Conservation (phyloP, 2,797 vertebrate genomes). For the Tangara arthus region DNA sequence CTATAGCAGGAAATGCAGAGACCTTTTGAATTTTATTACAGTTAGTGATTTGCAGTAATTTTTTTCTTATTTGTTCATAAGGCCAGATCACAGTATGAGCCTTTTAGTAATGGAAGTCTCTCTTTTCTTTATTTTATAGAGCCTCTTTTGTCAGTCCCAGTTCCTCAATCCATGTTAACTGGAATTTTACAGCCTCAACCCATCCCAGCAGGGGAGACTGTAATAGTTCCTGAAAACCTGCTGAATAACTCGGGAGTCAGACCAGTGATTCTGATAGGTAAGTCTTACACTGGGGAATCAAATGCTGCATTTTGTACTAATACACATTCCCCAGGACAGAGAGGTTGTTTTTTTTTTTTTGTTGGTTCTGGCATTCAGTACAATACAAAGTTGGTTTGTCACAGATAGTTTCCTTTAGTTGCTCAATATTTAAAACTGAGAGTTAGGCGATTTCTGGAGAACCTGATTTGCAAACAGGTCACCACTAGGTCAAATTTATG, state of each 20-base stretch:
- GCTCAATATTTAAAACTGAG: background rate
- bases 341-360: background rate
- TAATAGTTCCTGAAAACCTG: slow-evolving; percentile 96
- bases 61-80: slow-evolving; percentile 50
- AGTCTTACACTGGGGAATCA: slow-evolving; percentile 21
- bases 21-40: slow-evolving; percentile 68
- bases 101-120: slow-evolving; percentile 53
- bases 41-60: slow-evolving; percentile 36
- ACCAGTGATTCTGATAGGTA: slow-evolving; percentile 97
- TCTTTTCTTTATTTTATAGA: slow-evolving; percentile 78
- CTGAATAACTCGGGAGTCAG: slow-evolving; percentile 91
- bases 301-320: background rate
- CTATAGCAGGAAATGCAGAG: slow-evolving; percentile 62
- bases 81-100: slow-evolving; percentile 69
- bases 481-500: background rate
- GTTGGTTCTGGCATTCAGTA: background rate
- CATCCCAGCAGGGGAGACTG: slow-evolving; percentile 91
- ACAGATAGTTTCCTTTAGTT: background rate
- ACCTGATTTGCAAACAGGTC: background rate
- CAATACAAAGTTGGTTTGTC: background rate
- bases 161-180: slow-evolving; percentile 83
- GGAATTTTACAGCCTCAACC: slow-evolving; percentile 93
- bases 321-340: background rate
- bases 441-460: background rate
- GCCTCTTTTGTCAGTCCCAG: slow-evolving; percentile 80